phyloP scores from a whole-genome alignment of 2,888 invertebrate genomes.

The Drosophila koepferae region DNA sequence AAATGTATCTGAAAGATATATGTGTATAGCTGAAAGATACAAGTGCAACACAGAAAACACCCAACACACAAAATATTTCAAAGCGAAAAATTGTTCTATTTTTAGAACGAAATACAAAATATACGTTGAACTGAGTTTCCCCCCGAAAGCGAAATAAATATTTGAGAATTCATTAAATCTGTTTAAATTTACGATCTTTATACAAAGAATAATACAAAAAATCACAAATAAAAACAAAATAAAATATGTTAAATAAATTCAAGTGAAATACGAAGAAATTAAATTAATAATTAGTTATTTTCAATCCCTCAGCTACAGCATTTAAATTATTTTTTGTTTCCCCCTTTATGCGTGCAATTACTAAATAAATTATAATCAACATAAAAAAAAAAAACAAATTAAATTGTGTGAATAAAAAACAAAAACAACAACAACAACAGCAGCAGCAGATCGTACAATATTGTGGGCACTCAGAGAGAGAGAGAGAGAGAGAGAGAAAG shows the following conservation, averaged over 20 bases:
- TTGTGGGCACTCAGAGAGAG: constrained; percentile 24
- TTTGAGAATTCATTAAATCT: constrained; percentile 43
- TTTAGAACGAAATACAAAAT: constrained; percentile 47
- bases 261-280: constrained; percentile 24
- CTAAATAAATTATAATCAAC: constrained; percentile 61
- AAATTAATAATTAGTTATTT: constrained; percentile 27
- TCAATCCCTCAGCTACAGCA: constrained; percentile 38
- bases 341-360: constrained; percentile 75
- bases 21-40: constrained; percentile 46
- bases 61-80: constrained; percentile 32
- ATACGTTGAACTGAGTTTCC: constrained; percentile 40
- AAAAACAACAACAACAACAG: constrained; percentile 30
- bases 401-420: constrained; percentile 71
- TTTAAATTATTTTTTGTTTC: constrained; percentile 60
- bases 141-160: constrained; percentile 29
- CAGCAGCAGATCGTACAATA: constrained; percentile 37
- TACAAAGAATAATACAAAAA: not conserved
- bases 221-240: not conserved
- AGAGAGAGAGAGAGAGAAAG: constrained; percentile 7
- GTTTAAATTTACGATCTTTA: constrained; percentile 23
- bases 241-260: not conserved
- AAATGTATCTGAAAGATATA: constrained; percentile 44
- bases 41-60: constrained; percentile 51
- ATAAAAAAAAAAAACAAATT: constrained; percentile 29
- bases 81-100: constrained; percentile 63